Percentiles rank a stretch among this genome's conserved stretches.
Conservation (phyloP, 1,140 invertebrate species). For the Helicoverpa zea region DNA sequence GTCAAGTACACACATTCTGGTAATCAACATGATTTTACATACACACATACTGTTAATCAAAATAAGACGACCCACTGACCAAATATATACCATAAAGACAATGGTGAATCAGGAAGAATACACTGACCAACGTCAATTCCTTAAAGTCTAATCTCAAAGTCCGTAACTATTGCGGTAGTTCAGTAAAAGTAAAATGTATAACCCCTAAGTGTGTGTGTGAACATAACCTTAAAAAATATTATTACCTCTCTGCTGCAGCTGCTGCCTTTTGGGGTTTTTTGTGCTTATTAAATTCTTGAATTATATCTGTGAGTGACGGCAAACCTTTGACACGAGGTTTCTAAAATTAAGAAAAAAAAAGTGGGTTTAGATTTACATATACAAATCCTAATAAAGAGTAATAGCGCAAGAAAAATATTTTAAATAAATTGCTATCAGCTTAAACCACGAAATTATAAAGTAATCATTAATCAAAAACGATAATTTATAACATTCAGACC, state of each 20-base stretch:
- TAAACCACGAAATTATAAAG: no score
- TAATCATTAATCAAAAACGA: no score
- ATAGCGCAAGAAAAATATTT: neutral
- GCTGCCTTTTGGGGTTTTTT: conserved; percentile 55
- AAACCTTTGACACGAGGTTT: conserved; percentile 72
- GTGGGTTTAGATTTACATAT: neutral
- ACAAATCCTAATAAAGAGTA: neutral
- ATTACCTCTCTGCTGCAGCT: conserved; percentile 62
- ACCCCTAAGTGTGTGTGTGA: neutral
- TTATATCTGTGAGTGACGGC: conserved; percentile 68
- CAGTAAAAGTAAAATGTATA: no score
- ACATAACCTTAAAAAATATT: conserved; percentile 29
- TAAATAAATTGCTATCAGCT: neutral
- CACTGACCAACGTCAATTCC: no score
- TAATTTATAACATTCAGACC: no score
- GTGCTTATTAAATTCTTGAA: conserved; percentile 64
- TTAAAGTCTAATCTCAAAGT: no score
- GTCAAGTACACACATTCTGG: neutral
- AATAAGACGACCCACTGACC: no score
- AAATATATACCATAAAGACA: no score
- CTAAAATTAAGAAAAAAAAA: conserved; percentile 62
- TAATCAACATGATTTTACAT: neutral
- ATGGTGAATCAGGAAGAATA: no score
- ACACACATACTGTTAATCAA: no score
- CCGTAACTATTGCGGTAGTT: no score